phyloP scores from a whole-genome alignment of 2,797 vertebrate genomes.

The Gymnoscopelus microlampas region DNA sequence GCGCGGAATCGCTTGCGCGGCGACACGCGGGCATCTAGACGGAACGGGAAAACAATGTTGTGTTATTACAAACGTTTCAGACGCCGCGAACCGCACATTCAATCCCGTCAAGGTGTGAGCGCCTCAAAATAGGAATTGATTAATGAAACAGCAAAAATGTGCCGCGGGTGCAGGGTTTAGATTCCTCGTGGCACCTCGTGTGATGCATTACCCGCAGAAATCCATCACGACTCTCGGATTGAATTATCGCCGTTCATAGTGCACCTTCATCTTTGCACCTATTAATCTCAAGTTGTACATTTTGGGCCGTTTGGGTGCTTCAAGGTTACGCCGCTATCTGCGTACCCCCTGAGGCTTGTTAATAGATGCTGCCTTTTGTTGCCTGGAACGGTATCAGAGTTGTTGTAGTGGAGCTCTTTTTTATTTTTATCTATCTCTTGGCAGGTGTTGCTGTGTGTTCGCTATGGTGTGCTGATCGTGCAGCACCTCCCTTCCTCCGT shows the following conservation, averaged over 20 bases:
- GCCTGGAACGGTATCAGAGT: conserved; percentile 61
- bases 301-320: conserved; percentile 51
- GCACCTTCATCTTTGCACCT: conserved; percentile 55
- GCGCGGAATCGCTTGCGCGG: conserved; percentile 10
- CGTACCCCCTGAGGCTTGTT: conserved; percentile 65
- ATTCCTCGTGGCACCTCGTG: conserved; percentile 40
- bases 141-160: conserved; percentile 35
- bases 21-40: not conserved
- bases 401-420: conserved; percentile 52
- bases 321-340: conserved; percentile 72
- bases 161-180: conserved; percentile 39
- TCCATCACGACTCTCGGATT: conserved; percentile 58
- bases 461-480: conserved; percentile 42
- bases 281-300: conserved; percentile 71
- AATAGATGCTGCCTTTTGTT: conserved; percentile 68
- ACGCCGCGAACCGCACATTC: conserved; percentile 56
- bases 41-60: conserved; percentile 35
- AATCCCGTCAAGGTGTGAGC: conserved; percentile 38
- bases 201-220: conserved; percentile 58
- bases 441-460: conserved; percentile 69
- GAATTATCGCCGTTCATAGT: conserved; percentile 75
- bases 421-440: conserved; percentile 72
- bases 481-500: conserved; percentile 43
- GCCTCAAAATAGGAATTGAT: conserved; percentile 41
- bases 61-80: conserved; percentile 31